A percentile compares a stretch with the other conserved stretches of the same genome.
Evolutionary conservation across 2,797 vertebrate species (phyloP).

Genomic region (Myotis vivesi): DNA sequence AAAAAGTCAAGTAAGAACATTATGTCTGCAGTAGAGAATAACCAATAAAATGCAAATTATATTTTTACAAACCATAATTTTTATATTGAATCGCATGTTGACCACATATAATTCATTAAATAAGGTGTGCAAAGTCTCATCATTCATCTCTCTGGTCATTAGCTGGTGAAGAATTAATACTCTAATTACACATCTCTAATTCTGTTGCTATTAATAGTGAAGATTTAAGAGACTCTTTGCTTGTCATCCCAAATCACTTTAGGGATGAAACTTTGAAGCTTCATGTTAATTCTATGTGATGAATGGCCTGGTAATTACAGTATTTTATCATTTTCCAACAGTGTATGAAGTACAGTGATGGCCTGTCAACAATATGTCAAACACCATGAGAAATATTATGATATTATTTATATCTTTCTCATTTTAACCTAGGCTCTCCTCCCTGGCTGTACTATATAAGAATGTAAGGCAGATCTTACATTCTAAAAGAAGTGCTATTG

Average conservation of each 20-base stretch:
- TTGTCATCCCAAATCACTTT: conserved; percentile 30
- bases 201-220: not conserved
- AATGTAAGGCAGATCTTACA: not conserved
- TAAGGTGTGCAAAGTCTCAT: not conserved
- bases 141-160: not conserved
- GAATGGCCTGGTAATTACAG: conserved; percentile 25
- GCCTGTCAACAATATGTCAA: conserved; percentile 36
- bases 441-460: not conserved
- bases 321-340: conserved; percentile 5
- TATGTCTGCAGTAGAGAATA: not conserved
- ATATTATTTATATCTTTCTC: conserved; percentile 37
- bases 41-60: not conserved
- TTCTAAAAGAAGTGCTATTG: not conserved
- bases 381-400: conserved; percentile 11
- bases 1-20: not conserved
- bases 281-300: conserved; percentile 19
- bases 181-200: conserved; percentile 8
- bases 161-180: conserved; percentile 31
- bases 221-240: conserved; percentile 12
- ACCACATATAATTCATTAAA: conserved; percentile 19
- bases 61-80: conserved; percentile 6
- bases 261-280: conserved; percentile 9
- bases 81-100: not conserved
- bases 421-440: not conserved
- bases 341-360: not conserved